Percentiles rank a stretch among this genome's conserved stretches.
Conservation (phyloP, 2,113 vertebrate species). For the Hydropotes inermis region DNA sequence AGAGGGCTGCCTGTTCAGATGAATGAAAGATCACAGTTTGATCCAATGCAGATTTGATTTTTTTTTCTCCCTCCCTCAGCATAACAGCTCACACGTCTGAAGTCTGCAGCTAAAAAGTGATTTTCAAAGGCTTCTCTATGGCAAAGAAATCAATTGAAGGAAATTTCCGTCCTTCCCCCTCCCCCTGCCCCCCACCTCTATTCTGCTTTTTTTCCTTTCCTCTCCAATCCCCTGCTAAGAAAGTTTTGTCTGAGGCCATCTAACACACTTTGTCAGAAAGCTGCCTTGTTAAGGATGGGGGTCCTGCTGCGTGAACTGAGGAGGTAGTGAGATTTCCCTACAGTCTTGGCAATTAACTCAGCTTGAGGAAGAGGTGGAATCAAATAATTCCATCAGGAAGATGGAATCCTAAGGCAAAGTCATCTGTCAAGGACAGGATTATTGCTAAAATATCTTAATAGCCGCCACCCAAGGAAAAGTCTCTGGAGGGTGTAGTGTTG, state of each 20-base stretch:
- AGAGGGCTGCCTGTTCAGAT: conserved; percentile 43
- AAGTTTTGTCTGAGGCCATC: conserved; percentile 46
- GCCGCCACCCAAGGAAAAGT: not conserved
- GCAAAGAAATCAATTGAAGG: conserved; percentile 52
- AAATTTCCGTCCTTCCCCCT: not conserved
- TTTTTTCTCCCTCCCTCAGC: not conserved
- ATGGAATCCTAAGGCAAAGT: not conserved
- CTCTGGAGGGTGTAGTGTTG: fast-evolving
- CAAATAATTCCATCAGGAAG: conserved; percentile 14
- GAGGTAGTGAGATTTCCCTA: not conserved
- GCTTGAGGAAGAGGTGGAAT: not conserved
- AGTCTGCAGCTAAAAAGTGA: conserved; percentile 54
- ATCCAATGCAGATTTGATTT: conserved; percentile 24
- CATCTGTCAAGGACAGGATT: not conserved
- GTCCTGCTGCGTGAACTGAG: conserved; percentile 37
- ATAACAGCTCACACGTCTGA: conserved; percentile 20
- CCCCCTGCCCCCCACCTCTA: fast-evolving
- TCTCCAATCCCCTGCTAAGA: conserved; percentile 16
- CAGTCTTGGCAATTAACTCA: conserved; percentile 29
- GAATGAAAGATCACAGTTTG: conserved; percentile 60
- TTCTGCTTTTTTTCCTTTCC: not conserved
- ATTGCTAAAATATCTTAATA: not conserved
- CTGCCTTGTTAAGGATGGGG: conserved; percentile 33
- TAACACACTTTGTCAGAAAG: conserved; percentile 23
- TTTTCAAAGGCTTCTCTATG: conserved; percentile 45